Percentiles rank a stretch among this genome's conserved stretches.
These are phyloP conservation scores for Heterocephalus glaber DNA, from an alignment of 2,113 vertebrate genomes.

Conservation along the genomic window DNA sequence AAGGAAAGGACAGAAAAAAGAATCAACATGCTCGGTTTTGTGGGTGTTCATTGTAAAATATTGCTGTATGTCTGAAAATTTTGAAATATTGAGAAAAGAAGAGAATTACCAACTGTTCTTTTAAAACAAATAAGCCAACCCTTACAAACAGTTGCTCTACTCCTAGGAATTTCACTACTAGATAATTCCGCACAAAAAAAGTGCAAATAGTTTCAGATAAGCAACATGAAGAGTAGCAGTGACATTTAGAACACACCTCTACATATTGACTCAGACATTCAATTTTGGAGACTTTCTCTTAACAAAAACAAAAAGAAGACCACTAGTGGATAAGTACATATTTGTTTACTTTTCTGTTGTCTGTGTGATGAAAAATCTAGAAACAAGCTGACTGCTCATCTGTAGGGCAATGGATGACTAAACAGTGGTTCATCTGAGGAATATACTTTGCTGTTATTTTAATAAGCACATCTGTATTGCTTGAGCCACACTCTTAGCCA, in stretches of 20 bases:
- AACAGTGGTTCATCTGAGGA: not conserved
- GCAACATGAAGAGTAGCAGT: not conserved
- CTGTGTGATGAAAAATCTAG: not conserved
- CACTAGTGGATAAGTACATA: not conserved
- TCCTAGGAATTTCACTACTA: slow-evolving; percentile 6
- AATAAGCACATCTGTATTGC: not conserved
- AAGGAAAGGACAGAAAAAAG: too few species aligned
- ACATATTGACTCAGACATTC: not conserved
- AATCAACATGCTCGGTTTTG: not conserved
- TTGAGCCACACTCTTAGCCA: not conserved
- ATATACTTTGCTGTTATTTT: not conserved
- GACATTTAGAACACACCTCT: not conserved
- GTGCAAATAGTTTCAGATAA: not conserved
- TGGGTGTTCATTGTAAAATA: not conserved
- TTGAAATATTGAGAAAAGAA: not conserved
- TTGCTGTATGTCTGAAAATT: not conserved
- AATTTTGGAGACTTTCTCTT: not conserved
- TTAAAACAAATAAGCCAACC: not conserved
- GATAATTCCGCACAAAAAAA: slow-evolving; percentile 27
- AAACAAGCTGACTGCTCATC: not conserved
- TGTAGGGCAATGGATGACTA: not conserved
- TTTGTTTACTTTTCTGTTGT: not conserved
- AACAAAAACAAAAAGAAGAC: slow-evolving; percentile 19
- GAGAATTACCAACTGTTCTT: not conserved
- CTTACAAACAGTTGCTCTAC: not conserved